Evolutionary conservation across 2,888 invertebrate species (phyloP).

Genomic region (Ormyrus pomaceus): DNA sequence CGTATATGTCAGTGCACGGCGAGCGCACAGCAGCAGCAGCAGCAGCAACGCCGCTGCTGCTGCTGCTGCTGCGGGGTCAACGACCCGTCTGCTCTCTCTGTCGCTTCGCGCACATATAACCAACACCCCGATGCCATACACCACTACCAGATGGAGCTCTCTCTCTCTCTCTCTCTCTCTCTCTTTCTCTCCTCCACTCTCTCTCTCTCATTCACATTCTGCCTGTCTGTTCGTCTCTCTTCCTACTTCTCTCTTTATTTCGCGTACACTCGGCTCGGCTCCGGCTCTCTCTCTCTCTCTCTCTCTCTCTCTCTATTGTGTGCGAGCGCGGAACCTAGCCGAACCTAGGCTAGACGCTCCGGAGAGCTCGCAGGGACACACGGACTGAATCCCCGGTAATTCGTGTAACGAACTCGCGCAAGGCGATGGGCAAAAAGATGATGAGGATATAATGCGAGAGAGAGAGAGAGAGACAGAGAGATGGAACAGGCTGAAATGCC

Average conservation of each 20-base stretch:
- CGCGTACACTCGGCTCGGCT: not conserved
- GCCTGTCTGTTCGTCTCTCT: constrained; percentile 1
- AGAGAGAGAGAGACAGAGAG: too few relatives aligned
- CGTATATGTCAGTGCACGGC: constrained; percentile 56
- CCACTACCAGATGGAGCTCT: constrained; percentile 67
- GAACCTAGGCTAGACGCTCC: constrained; percentile 64
- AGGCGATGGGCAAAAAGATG: constrained; percentile 9
- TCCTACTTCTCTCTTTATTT: constrained; percentile 14
- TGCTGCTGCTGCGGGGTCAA: constrained; percentile 65
- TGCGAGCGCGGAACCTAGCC: constrained; percentile 53
- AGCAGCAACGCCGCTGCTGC: constrained; percentile 55
- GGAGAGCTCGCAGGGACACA: constrained; percentile 18
- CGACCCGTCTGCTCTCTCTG: constrained; percentile 71
- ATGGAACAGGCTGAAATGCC: too few relatives aligned
- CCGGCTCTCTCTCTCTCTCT: constrained; percentile 41
- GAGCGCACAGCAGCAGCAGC: constrained; percentile 46
- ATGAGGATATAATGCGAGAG: not conserved
- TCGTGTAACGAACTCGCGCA: constrained; percentile 59
- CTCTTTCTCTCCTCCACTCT: constrained; percentile 51
- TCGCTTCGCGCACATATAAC: constrained; percentile 58
- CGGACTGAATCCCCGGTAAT: constrained; percentile 51
- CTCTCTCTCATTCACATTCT: constrained; percentile 28
- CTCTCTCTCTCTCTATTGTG: constrained; percentile 46
- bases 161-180: constrained; percentile 56
- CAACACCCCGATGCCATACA: constrained; percentile 63